Conservation (phyloP, 2,113 vertebrate species). For the Laterallus jamaicensis region DNA sequence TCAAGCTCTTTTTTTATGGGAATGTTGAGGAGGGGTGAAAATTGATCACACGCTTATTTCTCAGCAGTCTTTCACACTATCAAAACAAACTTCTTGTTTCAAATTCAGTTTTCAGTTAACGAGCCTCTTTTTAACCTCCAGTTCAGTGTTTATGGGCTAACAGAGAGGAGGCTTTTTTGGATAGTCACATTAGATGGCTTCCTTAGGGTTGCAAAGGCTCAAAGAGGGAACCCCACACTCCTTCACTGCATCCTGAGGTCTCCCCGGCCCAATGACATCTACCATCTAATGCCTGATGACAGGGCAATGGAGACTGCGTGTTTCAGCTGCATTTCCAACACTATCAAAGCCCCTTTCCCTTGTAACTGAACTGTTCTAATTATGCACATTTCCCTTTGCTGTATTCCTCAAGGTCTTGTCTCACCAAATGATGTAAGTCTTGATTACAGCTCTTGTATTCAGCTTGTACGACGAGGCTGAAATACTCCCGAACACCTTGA, state of each 20-base stretch:
- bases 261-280: background rate
- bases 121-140: background rate
- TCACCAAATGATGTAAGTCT: constrained; percentile 65
- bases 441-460: constrained; percentile 70
- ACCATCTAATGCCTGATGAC: constrained; percentile 47
- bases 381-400: constrained; percentile 63
- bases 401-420: constrained; percentile 71
- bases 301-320: constrained; percentile 11
- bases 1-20: background rate
- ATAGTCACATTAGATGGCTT: background rate
- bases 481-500: constrained; percentile 66
- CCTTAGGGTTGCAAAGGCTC: background rate
- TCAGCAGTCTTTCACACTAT: background rate
- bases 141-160: background rate
- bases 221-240: background rate
- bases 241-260: background rate
- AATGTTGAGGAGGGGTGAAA: background rate
- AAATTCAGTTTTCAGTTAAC: background rate
- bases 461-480: constrained; percentile 48
- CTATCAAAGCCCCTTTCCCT: constrained; percentile 41
- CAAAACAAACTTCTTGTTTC: background rate
- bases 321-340: constrained; percentile 43
- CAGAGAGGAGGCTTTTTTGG: background rate
- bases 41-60: background rate
- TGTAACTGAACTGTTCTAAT: constrained; percentile 60